Base-by-base conservation (phyloP, 2,797 vertebrate genomes). In the Acropternis orthonyx region DNA sequence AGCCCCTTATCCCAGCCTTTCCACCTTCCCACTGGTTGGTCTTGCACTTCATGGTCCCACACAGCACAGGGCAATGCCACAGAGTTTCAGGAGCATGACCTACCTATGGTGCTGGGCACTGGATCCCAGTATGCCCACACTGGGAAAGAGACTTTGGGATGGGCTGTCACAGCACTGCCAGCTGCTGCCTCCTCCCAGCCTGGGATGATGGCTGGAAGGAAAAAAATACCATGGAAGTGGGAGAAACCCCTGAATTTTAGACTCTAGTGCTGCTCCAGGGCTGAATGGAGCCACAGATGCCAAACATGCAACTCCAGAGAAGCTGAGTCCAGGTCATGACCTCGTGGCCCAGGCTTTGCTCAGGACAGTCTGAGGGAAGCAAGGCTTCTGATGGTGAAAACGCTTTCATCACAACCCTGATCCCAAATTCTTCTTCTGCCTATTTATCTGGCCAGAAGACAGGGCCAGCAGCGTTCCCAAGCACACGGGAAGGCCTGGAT, bases 11-110 rank as follows among this genome's bases (percentile, higher is more conserved):
- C 68, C 76, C 52, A 14, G 7, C 0, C 44, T 37, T 63, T 23
- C 41, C 56, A 55, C 30, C 26, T 3, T 3, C 21, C 5, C 49
- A 5, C 41, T 8, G 0, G 27, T 0, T 1, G 26, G 6, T 15
- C 44, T 28, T 5, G 39, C 36, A 0, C 36, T 7, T 43, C 22
- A 0, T 0, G 5, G 9, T 39, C 17, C 3, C 39, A 20, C 19
- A 18, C 24, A 30, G 5, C 46, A 5, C 3, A 0, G n/a, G 19
- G n/a, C 19, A 11, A 7, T 1, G 39, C 26, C 6, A 0, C 0
- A 39, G 59, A 23, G n/a, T 5, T 39, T 3, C 52, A 23, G 37
- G 48, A 32, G 62, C 34, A 5, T 13, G 3, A 13, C 55, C 28
- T 51, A 7, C 13, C 51, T 19, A 1, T 1, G 23, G 43, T 61